Evolutionary conservation across 2,888 invertebrate species (phyloP), one percentile per base, ranked within the genome.

Genomic region (Aleiodes leptofemur): DNA sequence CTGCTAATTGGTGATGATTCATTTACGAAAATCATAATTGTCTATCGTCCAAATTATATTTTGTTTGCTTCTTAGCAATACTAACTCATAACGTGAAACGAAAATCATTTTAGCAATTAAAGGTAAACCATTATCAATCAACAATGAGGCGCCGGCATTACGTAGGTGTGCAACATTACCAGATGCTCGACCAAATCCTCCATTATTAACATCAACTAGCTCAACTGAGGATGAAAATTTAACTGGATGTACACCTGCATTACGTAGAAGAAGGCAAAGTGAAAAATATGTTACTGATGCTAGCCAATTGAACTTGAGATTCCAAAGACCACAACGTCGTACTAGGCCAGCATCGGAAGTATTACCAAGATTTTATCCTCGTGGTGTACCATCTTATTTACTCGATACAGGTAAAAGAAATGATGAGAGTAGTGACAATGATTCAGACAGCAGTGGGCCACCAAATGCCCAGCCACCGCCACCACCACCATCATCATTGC

Each of bases 241-340:
- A 69, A 87, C 87, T 6, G 88, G 88, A 55, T 91, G 90, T 78
- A 93, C 93, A 0, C 93, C 94, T 85, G 95, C 95, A 57, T 90
- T 96, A 53, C 92, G 96, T 23, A 92, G 96, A 48, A 94, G 96
- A 82, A 93, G 95, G 82, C 93, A 94, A 57, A 91, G 91, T 75
- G 96, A 96, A 79, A 97, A 97, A 90, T 96, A 96, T 90, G 95
- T 96, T 34, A 94, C 94, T 38, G 96, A 96, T 90, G 95, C 95
- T 78, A 93, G 95, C 77, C 96, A 96, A 87, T 90, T 96, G 83
- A 95, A 95, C 90, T 91, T 96, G 84, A 92, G 95, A 77, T 96
- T 96, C 91, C 94, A 94, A 85, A 91, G 96, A 81, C 94, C 94
- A 23, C 86, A 85, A 73, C 83, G 85, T 72, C 82, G 86, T 69